Evolutionary conservation across 2,797 vertebrate species (phyloP).

Genomic region (Loriculus beryllinus): DNA sequence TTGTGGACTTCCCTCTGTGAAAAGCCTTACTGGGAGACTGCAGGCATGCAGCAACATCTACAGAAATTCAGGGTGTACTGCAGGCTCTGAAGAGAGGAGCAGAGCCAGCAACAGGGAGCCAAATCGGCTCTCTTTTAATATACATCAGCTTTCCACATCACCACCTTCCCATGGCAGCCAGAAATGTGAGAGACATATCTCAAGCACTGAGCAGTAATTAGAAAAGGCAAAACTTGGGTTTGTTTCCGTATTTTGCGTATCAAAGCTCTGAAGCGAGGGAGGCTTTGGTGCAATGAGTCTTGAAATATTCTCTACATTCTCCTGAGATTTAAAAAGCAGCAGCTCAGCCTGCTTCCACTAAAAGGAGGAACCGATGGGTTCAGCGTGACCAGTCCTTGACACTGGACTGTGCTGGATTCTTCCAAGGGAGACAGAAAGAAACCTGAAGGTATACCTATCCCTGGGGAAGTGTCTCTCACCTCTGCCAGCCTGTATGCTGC

Average conservation of each 20-base stretch:
- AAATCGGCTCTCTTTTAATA: neutral
- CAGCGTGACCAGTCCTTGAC: neutral
- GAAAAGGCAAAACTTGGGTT: conserved; percentile 45
- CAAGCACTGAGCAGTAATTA: conserved; percentile 59
- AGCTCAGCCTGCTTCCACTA: neutral
- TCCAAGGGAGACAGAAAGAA: neutral
- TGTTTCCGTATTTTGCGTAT: conserved; percentile 41
- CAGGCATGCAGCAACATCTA: conserved; percentile 67
- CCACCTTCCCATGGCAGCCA: conserved; percentile 61
- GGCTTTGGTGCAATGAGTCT: conserved; percentile 38
- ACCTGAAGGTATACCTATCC: neutral
- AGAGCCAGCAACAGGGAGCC: conserved; percentile 40
- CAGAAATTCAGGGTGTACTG: conserved; percentile 64
- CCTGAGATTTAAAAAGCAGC: conserved; percentile 7
- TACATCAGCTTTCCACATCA: conserved; percentile 64
- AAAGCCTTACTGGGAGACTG: conserved; percentile 24
- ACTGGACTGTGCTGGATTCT: neutral
- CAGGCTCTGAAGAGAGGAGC: neutral
- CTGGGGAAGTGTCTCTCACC: neutral
- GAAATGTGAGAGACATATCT: conserved; percentile 57
- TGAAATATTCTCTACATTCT: conserved; percentile 22
- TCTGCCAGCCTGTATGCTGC: neutral
- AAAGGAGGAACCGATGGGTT: neutral
- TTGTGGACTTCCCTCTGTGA: neutral
- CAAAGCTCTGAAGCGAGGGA: conserved; percentile 36